phyloP scores from a whole-genome alignment of 2,888 invertebrate species.

The Neoascia interrupta region DNA sequence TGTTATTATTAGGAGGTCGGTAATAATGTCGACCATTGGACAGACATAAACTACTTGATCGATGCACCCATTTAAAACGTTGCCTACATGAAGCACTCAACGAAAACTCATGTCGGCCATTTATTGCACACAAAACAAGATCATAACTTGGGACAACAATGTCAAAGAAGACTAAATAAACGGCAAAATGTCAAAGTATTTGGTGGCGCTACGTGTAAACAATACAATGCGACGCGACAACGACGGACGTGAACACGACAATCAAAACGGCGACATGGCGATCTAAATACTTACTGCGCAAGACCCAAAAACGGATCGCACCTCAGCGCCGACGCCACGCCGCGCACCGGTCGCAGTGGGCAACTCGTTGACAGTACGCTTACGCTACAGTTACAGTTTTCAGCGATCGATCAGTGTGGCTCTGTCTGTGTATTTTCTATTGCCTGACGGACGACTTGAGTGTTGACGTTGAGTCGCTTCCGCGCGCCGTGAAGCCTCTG shows the following conservation, averaged over 20 bases:
- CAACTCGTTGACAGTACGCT: constrained; percentile 47
- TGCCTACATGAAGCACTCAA: constrained; percentile 11
- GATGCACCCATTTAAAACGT: constrained; percentile 28
- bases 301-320: constrained; percentile 53
- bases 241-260: constrained; percentile 31
- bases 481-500: constrained; percentile 48
- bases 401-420: constrained; percentile 20
- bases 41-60: constrained; percentile 4
- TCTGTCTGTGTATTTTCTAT: constrained; percentile 22
- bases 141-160: background rate
- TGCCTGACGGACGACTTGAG: background rate
- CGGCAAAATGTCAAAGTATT: constrained; percentile 10
- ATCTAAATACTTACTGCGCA: constrained; percentile 52
- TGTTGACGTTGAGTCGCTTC: constrained; percentile 43
- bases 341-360: constrained; percentile 43
- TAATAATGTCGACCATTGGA: constrained; percentile 35
- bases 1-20: constrained; percentile 51
- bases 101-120: background rate
- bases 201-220: constrained; percentile 46
- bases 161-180: constrained; percentile 33
- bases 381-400: constrained; percentile 38
- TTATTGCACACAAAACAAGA: constrained; percentile 20
- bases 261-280: constrained; percentile 42
- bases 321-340: constrained; percentile 43
- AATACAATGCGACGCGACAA: constrained; percentile 32